phyloP scores from a whole-genome alignment of 2,888 invertebrate genomes.

The Anoplius nigerrimus region DNA sequence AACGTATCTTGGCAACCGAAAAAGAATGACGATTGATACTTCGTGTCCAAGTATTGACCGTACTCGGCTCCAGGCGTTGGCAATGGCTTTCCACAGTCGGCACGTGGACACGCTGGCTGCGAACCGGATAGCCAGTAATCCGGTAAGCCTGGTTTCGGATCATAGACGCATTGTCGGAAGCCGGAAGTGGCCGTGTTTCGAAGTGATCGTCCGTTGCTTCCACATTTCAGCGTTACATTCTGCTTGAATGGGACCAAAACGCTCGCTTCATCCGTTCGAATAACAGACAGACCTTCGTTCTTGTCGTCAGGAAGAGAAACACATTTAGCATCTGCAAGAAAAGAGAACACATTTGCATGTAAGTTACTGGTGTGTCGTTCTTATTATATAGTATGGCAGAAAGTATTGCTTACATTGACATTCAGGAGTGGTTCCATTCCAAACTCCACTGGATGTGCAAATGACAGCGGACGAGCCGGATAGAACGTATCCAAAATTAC shows the following conservation, averaged over 20 bases:
- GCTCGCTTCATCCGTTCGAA: constrained; percentile 87
- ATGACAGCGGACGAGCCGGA: constrained; percentile 89
- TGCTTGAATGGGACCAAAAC: constrained; percentile 92
- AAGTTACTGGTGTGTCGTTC: background rate
- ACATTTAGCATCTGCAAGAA: constrained; percentile 92
- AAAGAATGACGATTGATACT: constrained; percentile 94
- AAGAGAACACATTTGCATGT: constrained; percentile 45
- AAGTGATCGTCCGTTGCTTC: constrained; percentile 85
- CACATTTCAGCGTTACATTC: constrained; percentile 91
- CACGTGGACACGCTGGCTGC: constrained; percentile 90
- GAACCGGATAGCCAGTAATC: constrained; percentile 94
- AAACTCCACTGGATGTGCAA: constrained; percentile 92
- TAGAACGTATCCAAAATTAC: constrained; percentile 95
- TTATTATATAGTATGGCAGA: background rate
- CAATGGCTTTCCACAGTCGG: constrained; percentile 93
- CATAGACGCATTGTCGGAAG: constrained; percentile 96
- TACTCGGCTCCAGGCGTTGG: constrained; percentile 96
- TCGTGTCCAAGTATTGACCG: constrained; percentile 90
- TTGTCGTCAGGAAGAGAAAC: constrained; percentile 93
- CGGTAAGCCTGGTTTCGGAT: constrained; percentile 92
- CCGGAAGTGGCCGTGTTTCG: constrained; percentile 88
- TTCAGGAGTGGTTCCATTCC: constrained; percentile 95
- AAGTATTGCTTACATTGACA: constrained; percentile 90
- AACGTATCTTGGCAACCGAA: constrained; percentile 98
- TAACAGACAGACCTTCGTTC: constrained; percentile 87